Evolutionary conservation across 2,888 invertebrate genomes (phyloP), one percentile per base, ranked within the genome.

Genomic region (Gerris lacustris): DNA sequence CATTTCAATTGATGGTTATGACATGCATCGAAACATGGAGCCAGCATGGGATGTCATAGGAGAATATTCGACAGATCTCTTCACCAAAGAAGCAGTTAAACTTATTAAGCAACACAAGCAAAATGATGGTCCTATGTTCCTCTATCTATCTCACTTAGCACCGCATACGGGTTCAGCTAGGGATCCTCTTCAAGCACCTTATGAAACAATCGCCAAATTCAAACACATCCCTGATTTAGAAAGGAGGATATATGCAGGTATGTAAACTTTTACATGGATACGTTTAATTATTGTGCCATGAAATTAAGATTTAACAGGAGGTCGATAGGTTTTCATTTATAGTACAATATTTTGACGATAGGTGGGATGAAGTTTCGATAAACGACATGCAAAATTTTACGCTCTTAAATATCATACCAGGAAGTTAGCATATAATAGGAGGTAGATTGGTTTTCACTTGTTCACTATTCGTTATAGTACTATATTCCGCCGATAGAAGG

Each of bases 201-300:
- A 84, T 75, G 86, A 88, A 73, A 88, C 87, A 77, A 83, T 90
- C 5, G 83, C 86, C 0, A 87, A 86, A 77, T 90, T 90, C 77
- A 76, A 81, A 0, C 82, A 90, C 77, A 91, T 92, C 47, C 77
- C 83, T 63, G 86, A 92, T 80, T 83, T 83, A 0, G 84, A 86
- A 71, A 80, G 90, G 69, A 81, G 88, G 76, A 84, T 84, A 63
- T 91, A 87, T 80, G 90, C 90, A 70, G 91, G 92, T 91, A 80
- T 77, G 78, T 69, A 63, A n/a, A 9, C 5, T 66, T 17, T 66
- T 5, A 4, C 9, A 31, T 17, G 62, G 62, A n/a, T 62, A n/a
- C 4, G n/a, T n/a, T 17, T 9, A 17, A n/a, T 2, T 18, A 66
- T 18, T 5, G 2, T 18, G 5, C 2, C 17, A 66, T 2, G 11